Evolutionary conservation across 2,888 invertebrate genomes (phyloP), one percentile per base, ranked within the genome.

Genomic region (Aphodius sticticus): DNA sequence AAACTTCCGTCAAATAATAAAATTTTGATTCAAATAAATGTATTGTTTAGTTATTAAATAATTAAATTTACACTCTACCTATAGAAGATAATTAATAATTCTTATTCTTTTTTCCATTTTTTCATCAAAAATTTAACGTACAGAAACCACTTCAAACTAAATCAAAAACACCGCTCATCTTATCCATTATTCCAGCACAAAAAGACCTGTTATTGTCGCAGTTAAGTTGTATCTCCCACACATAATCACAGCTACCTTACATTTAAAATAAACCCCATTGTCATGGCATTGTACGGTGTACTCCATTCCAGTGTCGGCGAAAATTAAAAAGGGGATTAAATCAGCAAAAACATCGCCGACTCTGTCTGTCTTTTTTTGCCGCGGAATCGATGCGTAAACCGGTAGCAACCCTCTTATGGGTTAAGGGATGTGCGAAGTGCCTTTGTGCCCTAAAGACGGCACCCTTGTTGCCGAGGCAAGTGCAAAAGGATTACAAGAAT

Each of bases 401-500:
- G 53, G 53, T 53, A 53, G 53, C 53, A 5, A 5, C 53, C 12
- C 53, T 53, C 53, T 53, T 53, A 53, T 53, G 12, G 53, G 53
- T 53, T 53, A 53, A 53, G 53, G 53, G 53, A 53, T 53, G 53
- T 53, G 53, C 53, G 53, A 53, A 53, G 53, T 53, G 53, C 53
- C 53, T 53, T 53, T 53, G 53, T 53, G 9, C 53, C 9, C 7
- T 0, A 12, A 53, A 53, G 53, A 53, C 9, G 53, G 12, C 53
- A 7, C 9, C 53, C 7, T 53, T 9, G 7, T 12, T 2, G 2
- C 12, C 12, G 53, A 53, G 53, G 53, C 53, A 53, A 53, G 53
- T 53, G 53, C 53, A 53, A 53, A 77, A 77, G 71, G 79, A 77
- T 77, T 79, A 77, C 16, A n/a, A 35, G 36, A 71, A 26, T 1